Evolutionary conservation across 1,140 invertebrate genomes (phyloP).

Genomic region (Diorhabda elongata): DNA sequence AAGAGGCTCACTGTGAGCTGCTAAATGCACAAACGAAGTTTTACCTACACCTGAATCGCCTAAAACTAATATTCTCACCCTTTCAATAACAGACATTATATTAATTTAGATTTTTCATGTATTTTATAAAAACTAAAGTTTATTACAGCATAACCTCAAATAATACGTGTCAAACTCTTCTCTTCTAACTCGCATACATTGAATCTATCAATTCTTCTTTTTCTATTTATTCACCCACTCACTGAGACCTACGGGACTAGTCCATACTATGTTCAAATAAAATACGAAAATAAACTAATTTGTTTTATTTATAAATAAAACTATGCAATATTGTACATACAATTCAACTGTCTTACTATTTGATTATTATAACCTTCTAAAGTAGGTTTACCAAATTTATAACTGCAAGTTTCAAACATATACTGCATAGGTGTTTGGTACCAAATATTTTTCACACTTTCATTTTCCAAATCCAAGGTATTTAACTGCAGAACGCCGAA

Average conservation of each 20-base stretch:
- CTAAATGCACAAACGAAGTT: slow-evolving; percentile 87
- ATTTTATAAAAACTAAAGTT: no score
- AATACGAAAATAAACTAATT: no score
- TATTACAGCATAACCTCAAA: no score
- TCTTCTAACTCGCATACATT: no score
- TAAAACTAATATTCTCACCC: slow-evolving; percentile 86
- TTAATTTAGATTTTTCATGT: not conserved
- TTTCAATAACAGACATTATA: slow-evolving; percentile 71
- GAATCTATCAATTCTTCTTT: no score
- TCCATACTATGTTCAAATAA: no score
- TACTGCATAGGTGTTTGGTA: slow-evolving; percentile 63
- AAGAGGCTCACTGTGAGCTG: slow-evolving; percentile 82
- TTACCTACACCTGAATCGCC: slow-evolving; percentile 97
- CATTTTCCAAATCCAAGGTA: slow-evolving; percentile 64
- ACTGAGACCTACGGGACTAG: no score
- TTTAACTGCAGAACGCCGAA: slow-evolving; percentile 85
- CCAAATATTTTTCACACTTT: slow-evolving; percentile 73
- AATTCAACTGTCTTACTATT: slow-evolving; percentile 70
- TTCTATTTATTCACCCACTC: no score
- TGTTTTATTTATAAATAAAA: not conserved
- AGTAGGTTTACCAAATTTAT: slow-evolving; percentile 59
- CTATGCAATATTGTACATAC: slow-evolving; percentile 66
- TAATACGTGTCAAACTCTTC: no score
- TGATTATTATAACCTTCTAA: slow-evolving; percentile 71
- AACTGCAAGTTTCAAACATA: slow-evolving; percentile 65